Evolutionary conservation across 2,888 invertebrate genomes (phyloP), one percentile per base, ranked within the genome.

Genomic region (Lasioglossum morio): DNA sequence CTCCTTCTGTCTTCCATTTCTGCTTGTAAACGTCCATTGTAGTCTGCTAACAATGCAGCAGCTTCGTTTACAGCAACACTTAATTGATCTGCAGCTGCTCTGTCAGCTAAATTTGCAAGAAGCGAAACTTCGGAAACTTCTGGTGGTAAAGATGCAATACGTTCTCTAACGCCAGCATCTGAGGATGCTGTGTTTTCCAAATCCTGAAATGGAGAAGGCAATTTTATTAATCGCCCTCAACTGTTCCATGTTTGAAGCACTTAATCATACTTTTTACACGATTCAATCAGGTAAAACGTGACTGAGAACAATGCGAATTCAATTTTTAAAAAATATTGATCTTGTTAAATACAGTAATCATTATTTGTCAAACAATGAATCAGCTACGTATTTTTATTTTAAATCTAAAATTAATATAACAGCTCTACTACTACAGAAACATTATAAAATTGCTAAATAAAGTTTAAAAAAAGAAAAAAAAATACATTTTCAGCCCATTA

Each of bases 171-270:
- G 0, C 97, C 97, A 87, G 99, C 99, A 96, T 99, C 99, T 92
- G 98, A 98, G 0, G 99, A 99, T 2, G 99, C 99, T 84, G 99
- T 98, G 93, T 98, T 98, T 95, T 99, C 99, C 92, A 99, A 96
- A 91, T 98, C 98, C 95, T 98, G 96, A 81, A 98, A 96, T 74
- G 72, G 12, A 87, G 86, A 87, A 89, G 81, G 81, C 86, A 66
- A 66, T 34, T 78, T 91, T 91, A 91, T 72, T 87, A 48, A 72
- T 72, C 82, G 85, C 88, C 85, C 85, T 81, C 79, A 30, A 74
- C 40, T 16, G 19, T 79, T 66, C 77, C 7, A 60, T 63, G 16
- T 74, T 80, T 34, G 27, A 84, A 34, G 34, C 53, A 48, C 34
- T 30, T 60, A 73, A n/a, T 79, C n/a, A n/a, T 66, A 53, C 5